Conservation (phyloP, 2,888 invertebrate genomes). For the Deilephila porcellus region DNA sequence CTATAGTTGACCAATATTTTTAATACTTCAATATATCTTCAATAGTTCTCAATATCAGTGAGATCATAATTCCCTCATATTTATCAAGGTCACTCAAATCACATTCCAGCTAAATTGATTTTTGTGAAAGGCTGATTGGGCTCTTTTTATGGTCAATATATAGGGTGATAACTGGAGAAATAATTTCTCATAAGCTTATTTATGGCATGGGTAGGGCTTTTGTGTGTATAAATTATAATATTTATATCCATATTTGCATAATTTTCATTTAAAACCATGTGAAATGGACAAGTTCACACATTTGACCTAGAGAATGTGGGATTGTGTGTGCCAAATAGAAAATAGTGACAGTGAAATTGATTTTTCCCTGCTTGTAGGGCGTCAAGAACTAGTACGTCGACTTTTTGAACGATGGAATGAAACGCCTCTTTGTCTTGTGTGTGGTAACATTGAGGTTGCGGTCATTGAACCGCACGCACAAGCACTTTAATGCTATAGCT, state of each 20-base stretch:
- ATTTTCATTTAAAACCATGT: slow-evolving; percentile 19
- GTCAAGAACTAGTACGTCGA: slow-evolving; percentile 22
- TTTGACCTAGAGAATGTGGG: slow-evolving; percentile 12
- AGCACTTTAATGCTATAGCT: slow-evolving; percentile 56
- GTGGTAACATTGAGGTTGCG: slow-evolving; percentile 45
- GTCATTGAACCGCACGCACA: slow-evolving; percentile 57
- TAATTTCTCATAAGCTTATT: not conserved
- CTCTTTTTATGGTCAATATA: slow-evolving; percentile 6
- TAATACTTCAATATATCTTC: not conserved
- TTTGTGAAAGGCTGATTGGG: slow-evolving; percentile 20
- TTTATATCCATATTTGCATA: not conserved
- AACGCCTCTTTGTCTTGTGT: slow-evolving; percentile 30
- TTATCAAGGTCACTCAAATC: slow-evolving; percentile 6
- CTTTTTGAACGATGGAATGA: slow-evolving; percentile 33
- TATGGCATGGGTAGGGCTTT: not conserved
- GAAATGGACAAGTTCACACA: slow-evolving; percentile 10
- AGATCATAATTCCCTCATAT: not conserved
- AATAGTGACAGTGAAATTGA: slow-evolving; percentile 28
- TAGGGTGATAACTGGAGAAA: not conserved
- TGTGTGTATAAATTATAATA: not conserved
- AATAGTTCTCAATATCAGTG: not conserved
- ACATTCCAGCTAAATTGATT: not conserved
- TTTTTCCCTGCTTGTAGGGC: slow-evolving; percentile 27
- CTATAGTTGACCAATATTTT: slow-evolving; percentile 6
- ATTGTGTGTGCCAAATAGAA: slow-evolving; percentile 22